Conservation (phyloP, 2,113 vertebrate genomes). For the Tyrannus savana region DNA sequence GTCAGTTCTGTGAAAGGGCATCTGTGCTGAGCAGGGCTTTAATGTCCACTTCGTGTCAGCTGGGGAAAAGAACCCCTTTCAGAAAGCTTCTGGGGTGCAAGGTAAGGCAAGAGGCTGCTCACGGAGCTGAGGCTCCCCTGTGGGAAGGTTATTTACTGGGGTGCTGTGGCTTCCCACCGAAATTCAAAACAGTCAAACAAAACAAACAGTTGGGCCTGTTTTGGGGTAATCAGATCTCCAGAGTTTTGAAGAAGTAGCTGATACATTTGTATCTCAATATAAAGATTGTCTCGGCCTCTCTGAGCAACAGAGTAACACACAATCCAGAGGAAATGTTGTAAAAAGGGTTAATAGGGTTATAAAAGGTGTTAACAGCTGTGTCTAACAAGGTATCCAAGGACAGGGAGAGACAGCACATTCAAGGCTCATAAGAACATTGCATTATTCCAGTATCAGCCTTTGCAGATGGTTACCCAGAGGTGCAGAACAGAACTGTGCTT, state of each 20-base stretch:
- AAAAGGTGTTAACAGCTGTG: neutral
- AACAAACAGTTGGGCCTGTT: neutral
- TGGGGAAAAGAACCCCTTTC: neutral
- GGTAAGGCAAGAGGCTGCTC: neutral
- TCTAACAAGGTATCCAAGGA: rapidly evolving
- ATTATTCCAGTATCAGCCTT: neutral
- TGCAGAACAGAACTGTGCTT: neutral
- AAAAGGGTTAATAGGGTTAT: neutral
- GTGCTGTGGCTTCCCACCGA: neutral
- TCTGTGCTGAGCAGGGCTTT: neutral
- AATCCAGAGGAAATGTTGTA: rapidly evolving
- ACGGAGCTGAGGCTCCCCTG: rapidly evolving
- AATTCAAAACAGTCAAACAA: neutral
- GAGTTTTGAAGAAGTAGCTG: neutral
- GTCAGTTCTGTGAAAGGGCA: constrained; percentile 19
- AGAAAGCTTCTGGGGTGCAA: neutral
- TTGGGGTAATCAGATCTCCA: neutral
- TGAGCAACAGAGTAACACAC: neutral
- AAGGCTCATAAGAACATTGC: neutral
- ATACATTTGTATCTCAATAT: neutral
- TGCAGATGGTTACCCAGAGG: neutral
- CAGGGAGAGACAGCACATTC: neutral
- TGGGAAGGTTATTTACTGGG: neutral
- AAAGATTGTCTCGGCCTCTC: neutral
- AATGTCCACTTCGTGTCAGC: neutral